A percentile compares a stretch with the other conserved stretches of the same genome.
These are phyloP conservation scores for Astatoreochromis straeleni DNA, from an alignment of 2,113 vertebrate genomes.

Conservation along the genomic window DNA sequence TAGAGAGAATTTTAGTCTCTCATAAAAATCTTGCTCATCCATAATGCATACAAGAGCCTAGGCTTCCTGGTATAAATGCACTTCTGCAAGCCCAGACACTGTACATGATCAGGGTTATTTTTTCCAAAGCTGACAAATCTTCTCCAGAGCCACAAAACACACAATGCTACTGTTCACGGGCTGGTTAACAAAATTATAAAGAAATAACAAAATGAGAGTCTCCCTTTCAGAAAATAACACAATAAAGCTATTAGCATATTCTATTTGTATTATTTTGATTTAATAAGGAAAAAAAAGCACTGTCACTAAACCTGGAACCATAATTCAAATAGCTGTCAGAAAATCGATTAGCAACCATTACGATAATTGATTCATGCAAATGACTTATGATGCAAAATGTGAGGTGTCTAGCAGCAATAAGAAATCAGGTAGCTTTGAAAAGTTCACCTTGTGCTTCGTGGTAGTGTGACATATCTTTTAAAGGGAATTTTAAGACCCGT, in stretches of 20 bases:
- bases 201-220: not conserved
- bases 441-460: not conserved
- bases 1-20: not conserved
- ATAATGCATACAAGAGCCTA: not conserved
- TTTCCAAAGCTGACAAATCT: not conserved
- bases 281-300: not conserved
- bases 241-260: not conserved
- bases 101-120: not conserved
- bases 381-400: not conserved
- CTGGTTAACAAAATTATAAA: not conserved
- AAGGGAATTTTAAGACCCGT: not conserved
- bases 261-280: not conserved
- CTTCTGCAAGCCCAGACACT: not conserved
- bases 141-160: not conserved
- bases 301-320: not conserved
- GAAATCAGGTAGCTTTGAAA: not conserved
- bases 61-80: not conserved
- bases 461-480: fast-evolving
- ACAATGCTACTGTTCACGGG: not conserved
- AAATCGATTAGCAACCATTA: not conserved
- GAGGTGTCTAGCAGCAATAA: not conserved
- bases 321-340: not conserved
- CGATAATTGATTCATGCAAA: not conserved
- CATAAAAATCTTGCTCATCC: not conserved
- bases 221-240: not conserved